Base-by-base conservation (phyloP, 2,113 vertebrate species). In the Chlamydotis undulata region DNA sequence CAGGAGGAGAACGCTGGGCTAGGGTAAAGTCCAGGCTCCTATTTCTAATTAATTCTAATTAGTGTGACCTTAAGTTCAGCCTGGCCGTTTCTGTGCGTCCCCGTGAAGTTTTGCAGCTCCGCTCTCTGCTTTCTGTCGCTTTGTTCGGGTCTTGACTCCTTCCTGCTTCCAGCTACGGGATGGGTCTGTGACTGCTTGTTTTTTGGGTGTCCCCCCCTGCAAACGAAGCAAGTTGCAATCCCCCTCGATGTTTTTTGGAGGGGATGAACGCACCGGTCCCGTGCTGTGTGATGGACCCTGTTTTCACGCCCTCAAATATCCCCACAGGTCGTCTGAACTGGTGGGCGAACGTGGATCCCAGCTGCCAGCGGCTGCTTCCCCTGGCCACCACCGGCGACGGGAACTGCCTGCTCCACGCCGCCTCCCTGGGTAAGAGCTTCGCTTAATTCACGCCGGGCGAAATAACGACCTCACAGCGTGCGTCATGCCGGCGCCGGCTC, bases 381-480 rank as follows among this genome's bases (percentile, higher is more conserved):
- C 94, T 99, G 97, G 99, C 99, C 28, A 99, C 99, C 7, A 99
- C 99, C 1, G 99, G 99, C 0, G 99, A 99, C 0, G 99, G 99
- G 69, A 99, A 99, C 80, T 99, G 99, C 95, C 98, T 99, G 69
- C 98, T 99, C 37, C 99, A 99, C 0, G 99, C 99, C 1, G 99
- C 99, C 24, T 99, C 99, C 43, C 98, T 99, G 29, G 99, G 99
- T 99, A 97, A 98, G 98, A 56, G 61, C 70, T 31, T 0, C 7
- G 2, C 17, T 41, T 5, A 1, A 7, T 4, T 18, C 19, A 1
- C 4, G 1, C 19, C 12, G 0, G 23, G 15, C 6, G 7, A 18
- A 68, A 33, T 7, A 19, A 14, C 41, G 41, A 43, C 41, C 41
- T 43, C 41, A 41, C 41, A 14, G 41, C 41, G 41, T 14, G 41